phyloP scores from a whole-genome alignment of 2,888 invertebrate species.

The Brassicogethes aeneus region DNA sequence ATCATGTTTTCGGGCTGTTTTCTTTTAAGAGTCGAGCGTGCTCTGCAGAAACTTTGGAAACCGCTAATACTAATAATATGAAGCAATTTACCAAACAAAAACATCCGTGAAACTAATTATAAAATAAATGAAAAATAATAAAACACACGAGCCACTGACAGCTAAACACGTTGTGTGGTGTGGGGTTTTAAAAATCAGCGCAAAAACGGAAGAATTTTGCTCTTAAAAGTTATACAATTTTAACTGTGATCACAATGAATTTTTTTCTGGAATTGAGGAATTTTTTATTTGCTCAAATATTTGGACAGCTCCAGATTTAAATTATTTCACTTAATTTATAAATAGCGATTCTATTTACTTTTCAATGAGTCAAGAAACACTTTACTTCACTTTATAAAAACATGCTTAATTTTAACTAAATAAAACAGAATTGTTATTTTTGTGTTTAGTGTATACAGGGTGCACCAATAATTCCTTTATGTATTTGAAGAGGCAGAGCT shows the following conservation, averaged over 20 bases:
- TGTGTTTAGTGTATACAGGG: too few relatives aligned
- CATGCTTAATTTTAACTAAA: too few relatives aligned
- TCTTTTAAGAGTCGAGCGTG: background rate
- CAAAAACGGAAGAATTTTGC: background rate
- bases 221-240: conserved; percentile 2
- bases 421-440: too few relatives aligned
- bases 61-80: conserved; percentile 5
- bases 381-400: too few relatives aligned
- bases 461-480: too few relatives aligned
- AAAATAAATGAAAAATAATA: conserved; percentile 4
- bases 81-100: conserved; percentile 6
- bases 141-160: conserved; percentile 7
- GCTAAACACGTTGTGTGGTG: conserved; percentile 11
- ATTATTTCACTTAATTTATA: too few relatives aligned
- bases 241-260: conserved; percentile 5
- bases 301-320: too few relatives aligned
- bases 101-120: conserved; percentile 6
- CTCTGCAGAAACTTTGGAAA: background rate
- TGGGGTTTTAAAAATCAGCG: conserved; percentile 1
- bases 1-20: conserved; percentile 1
- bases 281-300: background rate
- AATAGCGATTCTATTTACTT: too few relatives aligned
- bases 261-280: conserved; percentile 3
- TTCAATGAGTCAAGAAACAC: too few relatives aligned
- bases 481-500: too few relatives aligned